Base-by-base conservation (phyloP, 2,113 vertebrate genomes). In the Pluvialis apricaria region DNA sequence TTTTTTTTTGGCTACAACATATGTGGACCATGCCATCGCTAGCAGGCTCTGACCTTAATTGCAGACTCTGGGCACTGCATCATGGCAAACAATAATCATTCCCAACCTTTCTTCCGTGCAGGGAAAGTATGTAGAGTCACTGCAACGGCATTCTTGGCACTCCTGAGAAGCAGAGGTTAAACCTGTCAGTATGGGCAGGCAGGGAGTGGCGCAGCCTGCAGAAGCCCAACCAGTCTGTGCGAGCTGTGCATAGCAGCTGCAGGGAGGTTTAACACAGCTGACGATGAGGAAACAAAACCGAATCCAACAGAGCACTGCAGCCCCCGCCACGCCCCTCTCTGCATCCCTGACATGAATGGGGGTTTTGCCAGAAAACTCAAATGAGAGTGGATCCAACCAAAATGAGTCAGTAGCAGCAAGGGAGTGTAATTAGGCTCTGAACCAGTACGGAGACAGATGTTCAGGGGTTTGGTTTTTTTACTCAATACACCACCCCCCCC, bases 81-180 rank as follows among this genome's bases (percentile, higher is more conserved):
- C 15, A 5, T 40, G 45, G 76, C 78, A 90, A 92, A 70, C 47
- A 92, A 12, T 86, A 61, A n/a, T 92, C 75, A 92, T 82, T 82
- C 54, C 81, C 42, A 76, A 29, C 78, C 89, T 96, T 94, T 94
- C 62, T 82, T 95, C 78, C 78, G 93, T 88, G 78, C 78, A 93
- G 94, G 58, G 96, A 96, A 97, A 96, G 96, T 96, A 77, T 82
- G 29, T 91, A 82, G 78, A 85, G 93, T 96, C 87, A 91, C 68
- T 95, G 1, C 40, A 44, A 0, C 0, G 0, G 61, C 82, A 82
- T 94, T 94, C 90, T 88, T 96, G 85, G 66, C 71, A 10, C 62
- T 94, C 90, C 78, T 88, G 62, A 82, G 92, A 32, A 77, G 90
- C 84, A 93, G 95, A 90, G 62, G 87, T 95, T 95, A 85, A 91